Conservation (phyloP, 2,888 invertebrate genomes). For the Epinotia brunnichana region DNA sequence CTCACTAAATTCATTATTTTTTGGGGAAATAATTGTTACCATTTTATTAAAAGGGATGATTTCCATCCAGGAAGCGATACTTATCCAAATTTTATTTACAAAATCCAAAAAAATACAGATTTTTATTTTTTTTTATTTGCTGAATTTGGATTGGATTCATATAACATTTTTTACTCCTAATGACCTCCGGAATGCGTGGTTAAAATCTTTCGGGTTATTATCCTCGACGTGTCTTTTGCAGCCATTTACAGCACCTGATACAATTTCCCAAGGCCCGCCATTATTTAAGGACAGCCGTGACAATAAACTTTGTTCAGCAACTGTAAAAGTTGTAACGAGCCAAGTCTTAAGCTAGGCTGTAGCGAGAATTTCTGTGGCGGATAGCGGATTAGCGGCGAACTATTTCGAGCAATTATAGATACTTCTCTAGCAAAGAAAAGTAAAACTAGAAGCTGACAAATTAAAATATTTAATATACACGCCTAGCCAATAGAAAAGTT, state of each 20-base stretch:
- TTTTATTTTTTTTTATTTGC: no score
- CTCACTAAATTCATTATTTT: no score
- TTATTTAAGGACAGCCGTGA: slow-evolving; percentile 17
- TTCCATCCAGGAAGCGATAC: no score
- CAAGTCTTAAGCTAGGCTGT: slow-evolving; percentile 5
- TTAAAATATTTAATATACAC: not conserved
- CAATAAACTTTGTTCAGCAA: slow-evolving; percentile 26
- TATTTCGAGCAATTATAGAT: slow-evolving; percentile 11
- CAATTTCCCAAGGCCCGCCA: slow-evolving; percentile 22
- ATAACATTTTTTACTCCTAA: no score
- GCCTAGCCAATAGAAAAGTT: not conserved
- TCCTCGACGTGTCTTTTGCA: not conserved
- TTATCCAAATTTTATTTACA: no score
- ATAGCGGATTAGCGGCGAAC: slow-evolving; percentile 11
- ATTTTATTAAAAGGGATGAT: no score
- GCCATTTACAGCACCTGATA: slow-evolving; percentile 26
- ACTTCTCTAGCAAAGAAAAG: not conserved
- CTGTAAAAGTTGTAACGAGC: slow-evolving; percentile 33
- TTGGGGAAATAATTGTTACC: no score
- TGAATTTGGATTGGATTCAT: no score
- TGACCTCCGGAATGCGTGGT: no score
- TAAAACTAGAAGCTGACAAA: not conserved
- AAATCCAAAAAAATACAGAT: no score
- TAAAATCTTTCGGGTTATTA: no score
- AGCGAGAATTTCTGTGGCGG: slow-evolving; percentile 1